These are phyloP conservation scores for Rhinopithecus roxellana DNA, from an alignment of 2,113 vertebrate species.

Conservation along the genomic window DNA sequence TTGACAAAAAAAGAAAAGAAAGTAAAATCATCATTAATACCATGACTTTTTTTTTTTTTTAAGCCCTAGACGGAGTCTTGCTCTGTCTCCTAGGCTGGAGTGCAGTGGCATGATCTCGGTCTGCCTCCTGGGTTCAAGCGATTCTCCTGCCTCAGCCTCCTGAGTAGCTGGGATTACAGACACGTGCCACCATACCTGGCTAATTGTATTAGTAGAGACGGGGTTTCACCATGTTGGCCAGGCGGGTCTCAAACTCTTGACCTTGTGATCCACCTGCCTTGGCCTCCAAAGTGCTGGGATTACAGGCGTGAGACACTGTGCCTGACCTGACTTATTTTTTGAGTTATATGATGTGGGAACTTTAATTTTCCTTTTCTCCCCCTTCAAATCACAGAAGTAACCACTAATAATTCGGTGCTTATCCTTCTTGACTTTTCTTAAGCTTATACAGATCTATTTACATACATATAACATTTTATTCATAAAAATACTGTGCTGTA, in stretches of 20 bases:
- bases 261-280: too few relatives aligned
- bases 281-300: not conserved
- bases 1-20: not conserved
- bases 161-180: too few relatives aligned
- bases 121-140: too few relatives aligned
- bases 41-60: not conserved
- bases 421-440: conserved; percentile 22
- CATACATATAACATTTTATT: not conserved
- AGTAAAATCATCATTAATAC: not conserved
- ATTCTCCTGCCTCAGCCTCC: too few relatives aligned
- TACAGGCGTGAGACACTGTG: not conserved
- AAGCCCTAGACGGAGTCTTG: too few relatives aligned
- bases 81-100: not conserved
- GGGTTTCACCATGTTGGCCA: too few relatives aligned
- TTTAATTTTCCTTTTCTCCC: conserved; percentile 28
- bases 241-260: too few relatives aligned
- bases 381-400: not conserved
- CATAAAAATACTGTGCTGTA: not conserved
- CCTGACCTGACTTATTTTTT: not conserved
- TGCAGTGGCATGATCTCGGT: too few relatives aligned
- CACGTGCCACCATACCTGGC: too few relatives aligned
- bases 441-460: not conserved
- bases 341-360: not conserved
- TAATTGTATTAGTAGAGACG: too few relatives aligned
- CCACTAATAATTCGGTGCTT: not conserved